Evolutionary conservation across 2,888 invertebrate genomes (phyloP).

Genomic region (Stenichneumon culpator): DNA sequence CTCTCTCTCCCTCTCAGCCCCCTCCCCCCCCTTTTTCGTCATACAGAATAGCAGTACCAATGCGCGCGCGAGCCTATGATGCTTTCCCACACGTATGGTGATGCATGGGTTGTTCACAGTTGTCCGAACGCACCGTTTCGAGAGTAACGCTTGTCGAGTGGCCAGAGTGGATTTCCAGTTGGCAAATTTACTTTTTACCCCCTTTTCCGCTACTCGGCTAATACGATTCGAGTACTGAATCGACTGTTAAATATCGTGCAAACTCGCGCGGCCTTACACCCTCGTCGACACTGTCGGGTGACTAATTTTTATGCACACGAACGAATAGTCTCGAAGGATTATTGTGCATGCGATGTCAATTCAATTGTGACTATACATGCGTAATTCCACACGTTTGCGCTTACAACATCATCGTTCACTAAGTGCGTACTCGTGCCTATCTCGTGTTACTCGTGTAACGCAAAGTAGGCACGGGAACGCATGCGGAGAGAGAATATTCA

Average conservation of each 20-base stretch:
- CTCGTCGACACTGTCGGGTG: background rate
- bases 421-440: background rate
- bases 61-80: conserved; percentile 1
- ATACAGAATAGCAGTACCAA: conserved; percentile 15
- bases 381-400: background rate
- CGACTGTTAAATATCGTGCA: conserved; percentile 17
- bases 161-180: conserved; percentile 40
- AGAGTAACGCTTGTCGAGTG: conserved; percentile 21
- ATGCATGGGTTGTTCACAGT: conserved; percentile 33
- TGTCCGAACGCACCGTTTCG: conserved; percentile 16
- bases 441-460: background rate
- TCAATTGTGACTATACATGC: too few relatives aligned
- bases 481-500: background rate
- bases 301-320: conserved; percentile 2
- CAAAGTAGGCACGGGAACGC: background rate
- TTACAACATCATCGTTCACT: conserved; percentile 4
- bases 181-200: conserved; percentile 50
- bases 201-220: conserved; percentile 7
- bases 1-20: background rate
- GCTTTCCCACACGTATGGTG: background rate
- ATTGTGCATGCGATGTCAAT: background rate
- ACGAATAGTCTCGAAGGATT: background rate
- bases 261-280: background rate
- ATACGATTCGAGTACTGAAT: conserved; percentile 24
- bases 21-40: background rate